These are phyloP conservation scores for Acanthornis magna DNA, from an alignment of 2,797 vertebrate genomes.

Conservation along the genomic window DNA sequence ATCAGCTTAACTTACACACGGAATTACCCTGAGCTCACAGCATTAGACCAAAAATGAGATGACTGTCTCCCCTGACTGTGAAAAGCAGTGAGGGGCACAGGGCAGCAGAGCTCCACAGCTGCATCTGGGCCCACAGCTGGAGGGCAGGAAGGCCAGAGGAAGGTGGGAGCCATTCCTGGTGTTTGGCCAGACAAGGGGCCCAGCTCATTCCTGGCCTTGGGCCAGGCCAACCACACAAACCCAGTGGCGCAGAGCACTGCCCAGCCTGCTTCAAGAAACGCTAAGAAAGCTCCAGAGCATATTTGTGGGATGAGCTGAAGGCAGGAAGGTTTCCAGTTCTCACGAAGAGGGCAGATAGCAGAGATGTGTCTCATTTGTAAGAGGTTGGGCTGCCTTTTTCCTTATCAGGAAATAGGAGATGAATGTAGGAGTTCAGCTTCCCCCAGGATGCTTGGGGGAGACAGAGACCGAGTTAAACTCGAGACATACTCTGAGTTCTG, in stretches of 20 bases:
- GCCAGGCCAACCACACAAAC: not conserved
- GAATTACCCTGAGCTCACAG: not conserved
- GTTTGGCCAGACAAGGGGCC: not conserved
- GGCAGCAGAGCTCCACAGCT: not conserved
- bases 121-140: not conserved
- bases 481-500: not conserved
- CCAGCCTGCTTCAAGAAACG: not conserved
- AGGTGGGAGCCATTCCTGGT: not conserved
- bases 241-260: not conserved
- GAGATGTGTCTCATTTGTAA: not conserved
- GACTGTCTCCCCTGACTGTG: rapidly evolving
- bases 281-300: conserved; percentile 38
- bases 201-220: not conserved
- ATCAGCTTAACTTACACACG: not conserved
- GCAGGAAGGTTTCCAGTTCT: conserved; percentile 42
- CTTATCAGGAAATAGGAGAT: conserved; percentile 36
- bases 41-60: not conserved
- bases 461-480: not conserved
- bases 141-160: not conserved
- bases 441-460: not conserved
- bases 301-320: conserved; percentile 23
- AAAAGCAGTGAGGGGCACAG: not conserved
- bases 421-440: not conserved
- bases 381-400: conserved; percentile 11
- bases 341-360: conserved; percentile 22